A percentile compares a stretch with the other conserved stretches of the same genome.
Evolutionary conservation across 2,797 vertebrate species (phyloP).

Genomic region (Pristis pectinata): DNA sequence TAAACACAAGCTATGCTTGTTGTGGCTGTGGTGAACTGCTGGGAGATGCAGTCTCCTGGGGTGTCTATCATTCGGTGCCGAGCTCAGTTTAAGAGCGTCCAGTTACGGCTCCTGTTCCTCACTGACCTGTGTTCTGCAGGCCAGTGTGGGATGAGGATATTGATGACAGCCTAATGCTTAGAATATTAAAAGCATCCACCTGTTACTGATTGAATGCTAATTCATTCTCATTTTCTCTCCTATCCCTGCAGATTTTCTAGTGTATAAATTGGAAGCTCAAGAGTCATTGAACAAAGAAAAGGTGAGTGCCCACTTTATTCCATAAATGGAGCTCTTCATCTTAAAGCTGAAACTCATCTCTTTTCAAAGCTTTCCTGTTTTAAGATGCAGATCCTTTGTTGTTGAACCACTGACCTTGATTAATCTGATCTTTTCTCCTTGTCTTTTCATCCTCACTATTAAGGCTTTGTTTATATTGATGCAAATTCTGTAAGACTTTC

Average conservation of each 20-base stretch:
- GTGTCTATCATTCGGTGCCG: neutral
- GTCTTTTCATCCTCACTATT: neutral
- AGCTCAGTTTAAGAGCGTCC: neutral
- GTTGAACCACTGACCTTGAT: neutral
- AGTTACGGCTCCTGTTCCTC: neutral
- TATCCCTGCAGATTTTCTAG: conserved; percentile 54
- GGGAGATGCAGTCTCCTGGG: neutral
- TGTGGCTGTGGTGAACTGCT: neutral
- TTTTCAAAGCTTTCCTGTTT: neutral
- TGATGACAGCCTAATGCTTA: neutral
- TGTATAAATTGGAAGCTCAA: conserved; percentile 62
- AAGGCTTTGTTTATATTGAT: neutral
- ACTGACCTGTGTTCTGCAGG: neutral
- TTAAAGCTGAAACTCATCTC: neutral
- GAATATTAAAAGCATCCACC: too few relatives aligned
- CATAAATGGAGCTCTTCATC: neutral
- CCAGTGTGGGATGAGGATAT: neutral
- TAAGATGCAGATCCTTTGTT: neutral
- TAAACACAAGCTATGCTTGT: neutral
- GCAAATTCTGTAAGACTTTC: neutral
- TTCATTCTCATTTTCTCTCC: neutral
- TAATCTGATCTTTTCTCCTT: neutral
- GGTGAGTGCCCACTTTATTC: conserved; percentile 39
- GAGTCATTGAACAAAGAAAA: conserved; percentile 64
- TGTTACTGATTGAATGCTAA: neutral